phyloP scores from a whole-genome alignment of 2,888 invertebrate genomes.

The Apotomis betuletana region DNA sequence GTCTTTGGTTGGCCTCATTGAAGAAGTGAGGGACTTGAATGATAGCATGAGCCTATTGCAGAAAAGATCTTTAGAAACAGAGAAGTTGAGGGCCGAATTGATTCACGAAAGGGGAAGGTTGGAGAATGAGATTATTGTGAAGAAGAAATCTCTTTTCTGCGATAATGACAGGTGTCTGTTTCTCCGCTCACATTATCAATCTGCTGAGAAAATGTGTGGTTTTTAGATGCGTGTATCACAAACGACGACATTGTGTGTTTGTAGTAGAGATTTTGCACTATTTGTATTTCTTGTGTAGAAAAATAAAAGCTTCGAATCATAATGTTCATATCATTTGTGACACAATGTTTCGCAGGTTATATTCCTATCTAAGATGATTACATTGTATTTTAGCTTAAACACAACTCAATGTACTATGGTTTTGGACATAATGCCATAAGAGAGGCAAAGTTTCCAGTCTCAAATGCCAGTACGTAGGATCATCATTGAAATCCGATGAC shows the following conservation, averaged over 20 bases:
- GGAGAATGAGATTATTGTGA: constrained; percentile 76
- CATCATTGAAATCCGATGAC: no score
- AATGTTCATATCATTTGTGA: no score
- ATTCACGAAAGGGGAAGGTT: constrained; percentile 71
- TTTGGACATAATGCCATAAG: no score
- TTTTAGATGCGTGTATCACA: constrained; percentile 53
- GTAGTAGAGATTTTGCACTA: not conserved
- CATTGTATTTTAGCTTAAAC: no score
- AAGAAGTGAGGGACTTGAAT: constrained; percentile 75
- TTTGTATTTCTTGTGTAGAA: not conserved
- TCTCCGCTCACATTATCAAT: constrained; percentile 74
- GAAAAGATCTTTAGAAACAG: constrained; percentile 67
- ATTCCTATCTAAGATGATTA: no score
- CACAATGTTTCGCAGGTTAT: no score
- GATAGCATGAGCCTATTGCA: constrained; percentile 73
- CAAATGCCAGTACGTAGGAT: no score
- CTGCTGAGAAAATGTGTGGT: constrained; percentile 76
- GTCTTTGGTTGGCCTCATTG: constrained; percentile 69
- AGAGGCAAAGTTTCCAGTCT: no score
- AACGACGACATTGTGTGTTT: not conserved
- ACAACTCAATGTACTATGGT: no score
- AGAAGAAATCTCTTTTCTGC: constrained; percentile 71
- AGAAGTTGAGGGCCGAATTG: constrained; percentile 69
- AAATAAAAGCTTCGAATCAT: not conserved
- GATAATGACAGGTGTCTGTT: constrained; percentile 74